Percentiles rank a stretch among this genome's conserved stretches.
Evolutionary conservation across 2,797 vertebrate genomes (phyloP).

Genomic region (Sebastes wilsoni): DNA sequence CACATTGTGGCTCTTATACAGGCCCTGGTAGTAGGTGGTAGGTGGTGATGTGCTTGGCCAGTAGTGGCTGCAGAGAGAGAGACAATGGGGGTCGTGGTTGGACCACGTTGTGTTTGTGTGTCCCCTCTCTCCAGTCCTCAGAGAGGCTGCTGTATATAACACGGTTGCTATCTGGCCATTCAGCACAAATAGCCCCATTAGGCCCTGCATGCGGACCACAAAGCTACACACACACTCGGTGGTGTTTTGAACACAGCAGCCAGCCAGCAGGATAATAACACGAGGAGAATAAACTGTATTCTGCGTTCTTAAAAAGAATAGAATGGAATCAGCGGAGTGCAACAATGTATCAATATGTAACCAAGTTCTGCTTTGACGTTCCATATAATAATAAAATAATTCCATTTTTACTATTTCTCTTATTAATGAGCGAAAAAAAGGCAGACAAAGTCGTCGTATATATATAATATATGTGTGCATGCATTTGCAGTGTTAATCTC

Average conservation of each 20-base stretch:
- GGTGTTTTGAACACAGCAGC: slow-evolving; percentile 45
- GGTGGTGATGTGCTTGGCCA: slow-evolving; percentile 1
- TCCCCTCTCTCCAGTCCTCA: slow-evolving; percentile 27
- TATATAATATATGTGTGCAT: slow-evolving; percentile 10
- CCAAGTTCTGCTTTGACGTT: slow-evolving; percentile 41
- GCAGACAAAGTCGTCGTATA: slow-evolving; percentile 40
- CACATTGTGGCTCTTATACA: not conserved
- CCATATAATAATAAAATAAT: no score
- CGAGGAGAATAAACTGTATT: slow-evolving; percentile 42
- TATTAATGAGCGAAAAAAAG: slow-evolving; percentile 11
- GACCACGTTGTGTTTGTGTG: slow-evolving; percentile 74
- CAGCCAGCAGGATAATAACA: slow-evolving; percentile 38
- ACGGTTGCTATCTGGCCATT: slow-evolving; percentile 36
- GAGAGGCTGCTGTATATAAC: not conserved
- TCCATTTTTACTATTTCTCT: not conserved
- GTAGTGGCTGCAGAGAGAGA: slow-evolving; percentile 28
- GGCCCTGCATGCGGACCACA: slow-evolving; percentile 47
- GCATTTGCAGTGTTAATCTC: slow-evolving; percentile 64
- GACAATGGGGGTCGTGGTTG: slow-evolving; percentile 64
- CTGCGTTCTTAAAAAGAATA: slow-evolving; percentile 50
- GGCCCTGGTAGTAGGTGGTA: slow-evolving; percentile 11
- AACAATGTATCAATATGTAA: slow-evolving; percentile 13
- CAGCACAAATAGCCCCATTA: slow-evolving; percentile 36
- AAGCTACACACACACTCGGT: slow-evolving; percentile 37
- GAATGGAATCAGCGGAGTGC: slow-evolving; percentile 53